A percentile compares a stretch with the other conserved stretches of the same genome.
Conservation (phyloP, 2,888 invertebrate species). For the Agrotis exclamationis region DNA sequence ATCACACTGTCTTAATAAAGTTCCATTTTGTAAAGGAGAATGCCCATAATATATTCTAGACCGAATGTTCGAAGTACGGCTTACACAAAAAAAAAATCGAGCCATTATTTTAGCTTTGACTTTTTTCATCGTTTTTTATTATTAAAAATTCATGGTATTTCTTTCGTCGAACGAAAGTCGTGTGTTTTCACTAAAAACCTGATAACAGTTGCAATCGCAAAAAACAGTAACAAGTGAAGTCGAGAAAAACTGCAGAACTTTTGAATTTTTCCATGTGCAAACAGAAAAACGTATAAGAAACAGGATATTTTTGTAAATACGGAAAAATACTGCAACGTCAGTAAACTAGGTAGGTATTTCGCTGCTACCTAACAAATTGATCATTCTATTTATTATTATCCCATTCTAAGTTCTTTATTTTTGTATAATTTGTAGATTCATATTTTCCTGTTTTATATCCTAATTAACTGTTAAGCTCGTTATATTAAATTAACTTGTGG, state of each 20-base stretch:
- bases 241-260: not conserved
- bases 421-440: not conserved
- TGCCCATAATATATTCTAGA: not conserved
- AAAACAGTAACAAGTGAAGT: constrained; percentile 1
- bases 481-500: not conserved
- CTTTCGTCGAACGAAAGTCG: not conserved
- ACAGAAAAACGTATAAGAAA: not conserved
- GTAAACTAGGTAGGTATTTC: not conserved
- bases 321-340: constrained; percentile 2
- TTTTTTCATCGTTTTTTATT: too few relatives aligned
- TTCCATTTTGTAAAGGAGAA: not conserved
- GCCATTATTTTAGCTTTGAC: too few relatives aligned
- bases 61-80: too few relatives aligned
- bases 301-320: not conserved
- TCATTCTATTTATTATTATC: not conserved
- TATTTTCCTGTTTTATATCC: not conserved
- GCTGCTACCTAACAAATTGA: not conserved
- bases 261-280: not conserved
- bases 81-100: too few relatives aligned
- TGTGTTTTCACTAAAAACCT: constrained; percentile 2
- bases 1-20: not conserved
- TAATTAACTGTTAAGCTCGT: not conserved
- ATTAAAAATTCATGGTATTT: not conserved
- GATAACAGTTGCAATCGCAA: not conserved
- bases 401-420: not conserved